Evolutionary conservation across 2,797 vertebrate species (phyloP).

Genomic region (Vultur gryphus): DNA sequence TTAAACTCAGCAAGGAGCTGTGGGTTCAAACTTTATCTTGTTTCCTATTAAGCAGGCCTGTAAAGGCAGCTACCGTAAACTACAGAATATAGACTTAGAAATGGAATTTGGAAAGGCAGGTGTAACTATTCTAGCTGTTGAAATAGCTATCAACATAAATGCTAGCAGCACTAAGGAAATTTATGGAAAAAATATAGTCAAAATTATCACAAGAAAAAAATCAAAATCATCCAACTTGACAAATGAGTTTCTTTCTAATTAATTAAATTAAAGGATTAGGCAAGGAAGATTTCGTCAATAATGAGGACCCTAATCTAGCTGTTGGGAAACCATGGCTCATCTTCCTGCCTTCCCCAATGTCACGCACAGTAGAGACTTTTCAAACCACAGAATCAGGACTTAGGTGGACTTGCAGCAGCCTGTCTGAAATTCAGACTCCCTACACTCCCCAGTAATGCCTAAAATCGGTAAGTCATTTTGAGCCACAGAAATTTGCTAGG

Average conservation of each 20-base stretch:
- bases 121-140: not conserved
- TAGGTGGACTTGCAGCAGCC: conserved; percentile 3
- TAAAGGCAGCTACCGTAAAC: not conserved
- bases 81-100: not conserved
- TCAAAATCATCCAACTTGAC: not conserved
- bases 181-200: not conserved
- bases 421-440: not conserved
- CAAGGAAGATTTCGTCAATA: not conserved
- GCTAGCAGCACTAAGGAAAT: not conserved
- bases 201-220: not conserved
- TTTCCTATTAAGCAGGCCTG: not conserved
- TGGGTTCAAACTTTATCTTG: not conserved
- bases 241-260: not conserved
- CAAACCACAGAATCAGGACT: not conserved
- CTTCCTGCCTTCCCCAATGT: not conserved
- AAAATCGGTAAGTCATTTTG: not conserved
- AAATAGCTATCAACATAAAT: not conserved
- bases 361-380: not conserved
- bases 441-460: not conserved
- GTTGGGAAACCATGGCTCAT: not conserved
- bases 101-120: not conserved
- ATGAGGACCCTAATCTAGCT: not conserved
- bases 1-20: not conserved
- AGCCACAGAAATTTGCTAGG: not conserved
- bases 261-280: not conserved